Conservation (phyloP, 2,888 invertebrate genomes). For the Nezara viridula region DNA sequence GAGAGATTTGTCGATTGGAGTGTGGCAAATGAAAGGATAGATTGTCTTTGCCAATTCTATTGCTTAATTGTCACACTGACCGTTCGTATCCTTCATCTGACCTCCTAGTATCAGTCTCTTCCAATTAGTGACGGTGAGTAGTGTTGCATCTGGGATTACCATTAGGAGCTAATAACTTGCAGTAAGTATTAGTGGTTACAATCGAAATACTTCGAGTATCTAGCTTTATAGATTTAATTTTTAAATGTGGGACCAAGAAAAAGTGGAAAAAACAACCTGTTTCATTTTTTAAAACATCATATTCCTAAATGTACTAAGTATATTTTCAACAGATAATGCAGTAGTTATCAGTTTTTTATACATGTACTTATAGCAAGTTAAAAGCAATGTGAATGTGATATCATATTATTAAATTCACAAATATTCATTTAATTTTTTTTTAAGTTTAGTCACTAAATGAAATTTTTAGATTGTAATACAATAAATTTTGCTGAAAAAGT, state of each 20-base stretch:
- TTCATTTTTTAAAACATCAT: no score
- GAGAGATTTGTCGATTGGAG: background rate
- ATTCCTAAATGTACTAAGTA: background rate
- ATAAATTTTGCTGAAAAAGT: no score
- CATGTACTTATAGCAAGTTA: no score
- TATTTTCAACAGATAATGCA: background rate
- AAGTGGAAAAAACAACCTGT: no score
- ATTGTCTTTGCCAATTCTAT: slow-evolving; percentile 14
- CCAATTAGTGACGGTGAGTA: background rate
- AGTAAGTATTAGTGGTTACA: background rate
- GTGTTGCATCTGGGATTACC: background rate
- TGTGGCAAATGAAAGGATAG: background rate
- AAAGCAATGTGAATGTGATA: no score
- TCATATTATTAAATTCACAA: no score
- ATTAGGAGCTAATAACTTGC: background rate
- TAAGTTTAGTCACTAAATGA: no score
- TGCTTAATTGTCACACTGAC: slow-evolving; percentile 43
- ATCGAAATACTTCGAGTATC: background rate
- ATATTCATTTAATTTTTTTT: no score
- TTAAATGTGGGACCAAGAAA: background rate
- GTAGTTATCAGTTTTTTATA: background rate
- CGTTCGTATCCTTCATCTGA: background rate
- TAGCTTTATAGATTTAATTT: background rate
- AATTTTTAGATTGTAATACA: no score
- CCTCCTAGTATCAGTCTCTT: background rate